Conservation (phyloP, 2,113 vertebrate genomes). For the Heterocephalus glaber region DNA sequence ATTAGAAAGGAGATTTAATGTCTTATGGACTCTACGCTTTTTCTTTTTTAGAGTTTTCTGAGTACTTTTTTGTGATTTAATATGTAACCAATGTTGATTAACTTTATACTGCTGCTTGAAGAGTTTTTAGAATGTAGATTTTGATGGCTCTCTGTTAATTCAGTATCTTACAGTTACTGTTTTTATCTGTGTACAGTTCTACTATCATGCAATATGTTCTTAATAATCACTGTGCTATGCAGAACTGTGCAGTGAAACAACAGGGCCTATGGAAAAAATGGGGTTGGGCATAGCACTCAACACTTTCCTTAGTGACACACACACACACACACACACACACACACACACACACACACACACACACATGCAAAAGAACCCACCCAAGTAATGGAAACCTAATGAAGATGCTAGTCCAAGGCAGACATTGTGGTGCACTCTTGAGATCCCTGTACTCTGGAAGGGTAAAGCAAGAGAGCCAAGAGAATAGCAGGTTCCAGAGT, state of each 20-base stretch:
- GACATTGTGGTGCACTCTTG: background rate
- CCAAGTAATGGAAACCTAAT: background rate
- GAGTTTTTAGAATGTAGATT: background rate
- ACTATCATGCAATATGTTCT: background rate
- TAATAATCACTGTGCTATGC: background rate
- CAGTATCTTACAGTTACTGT: background rate
- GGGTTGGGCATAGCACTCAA: background rate
- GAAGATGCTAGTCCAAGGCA: background rate
- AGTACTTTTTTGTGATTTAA: background rate
- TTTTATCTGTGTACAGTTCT: background rate
- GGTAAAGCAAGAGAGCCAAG: background rate
- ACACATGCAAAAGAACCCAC: background rate
- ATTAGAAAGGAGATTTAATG: background rate
- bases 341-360: no score
- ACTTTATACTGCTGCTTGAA: background rate
- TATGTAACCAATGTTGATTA: background rate
- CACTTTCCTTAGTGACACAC: background rate
- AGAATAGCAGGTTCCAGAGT: background rate
- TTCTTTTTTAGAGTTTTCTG: background rate
- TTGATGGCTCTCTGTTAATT: background rate
- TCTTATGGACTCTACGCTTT: background rate
- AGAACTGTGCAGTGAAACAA: background rate
- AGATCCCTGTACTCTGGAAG: background rate
- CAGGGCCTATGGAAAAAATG: background rate
- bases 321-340: background rate